Conservation (phyloP, 2,888 invertebrate genomes). For the Sesia bembeciformis region DNA sequence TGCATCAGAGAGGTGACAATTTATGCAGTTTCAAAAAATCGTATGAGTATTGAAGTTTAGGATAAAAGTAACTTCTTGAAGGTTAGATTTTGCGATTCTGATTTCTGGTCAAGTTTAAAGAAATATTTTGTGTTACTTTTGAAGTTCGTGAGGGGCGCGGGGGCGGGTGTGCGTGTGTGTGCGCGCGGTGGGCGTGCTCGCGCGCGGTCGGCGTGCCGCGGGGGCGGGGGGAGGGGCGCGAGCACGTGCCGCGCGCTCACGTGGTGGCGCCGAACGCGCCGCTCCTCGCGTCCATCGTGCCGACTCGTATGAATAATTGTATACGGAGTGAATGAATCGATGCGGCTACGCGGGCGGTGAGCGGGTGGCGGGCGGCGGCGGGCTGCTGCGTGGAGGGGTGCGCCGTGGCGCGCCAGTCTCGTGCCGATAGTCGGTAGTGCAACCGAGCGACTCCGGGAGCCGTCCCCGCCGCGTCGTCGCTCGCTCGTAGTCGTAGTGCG, state of each 20-base stretch:
- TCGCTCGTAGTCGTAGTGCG: constrained; percentile 76
- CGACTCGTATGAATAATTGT: constrained; percentile 69
- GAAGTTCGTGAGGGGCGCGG: neutral
- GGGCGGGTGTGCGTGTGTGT: constrained; percentile 26
- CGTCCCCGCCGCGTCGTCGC: constrained; percentile 74
- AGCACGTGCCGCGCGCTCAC: constrained; percentile 69
- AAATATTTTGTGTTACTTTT: too few species aligned
- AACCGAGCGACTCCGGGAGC: constrained; percentile 77
- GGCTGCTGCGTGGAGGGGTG: constrained; percentile 52
- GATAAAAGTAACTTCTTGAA: too few species aligned
- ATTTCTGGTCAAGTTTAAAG: too few species aligned
- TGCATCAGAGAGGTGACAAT: too few species aligned
- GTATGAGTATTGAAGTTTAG: too few species aligned
- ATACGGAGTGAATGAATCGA: constrained; percentile 72
- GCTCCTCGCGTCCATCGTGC: constrained; percentile 51
- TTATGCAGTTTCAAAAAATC: too few species aligned
- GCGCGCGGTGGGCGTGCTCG: constrained; percentile 35
- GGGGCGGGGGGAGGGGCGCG: constrained; percentile 35
- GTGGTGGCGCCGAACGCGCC: constrained; percentile 52
- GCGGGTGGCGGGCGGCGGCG: constrained; percentile 38
- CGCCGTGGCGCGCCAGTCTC: constrained; percentile 76
- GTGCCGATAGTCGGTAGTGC: constrained; percentile 83
- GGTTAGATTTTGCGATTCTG: too few species aligned
- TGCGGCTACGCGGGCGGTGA: constrained; percentile 52
- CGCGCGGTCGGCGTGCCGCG: constrained; percentile 23